These are phyloP conservation scores for Mus caroli DNA, from an alignment of 2,797 vertebrate genomes.

Conservation along the genomic window DNA sequence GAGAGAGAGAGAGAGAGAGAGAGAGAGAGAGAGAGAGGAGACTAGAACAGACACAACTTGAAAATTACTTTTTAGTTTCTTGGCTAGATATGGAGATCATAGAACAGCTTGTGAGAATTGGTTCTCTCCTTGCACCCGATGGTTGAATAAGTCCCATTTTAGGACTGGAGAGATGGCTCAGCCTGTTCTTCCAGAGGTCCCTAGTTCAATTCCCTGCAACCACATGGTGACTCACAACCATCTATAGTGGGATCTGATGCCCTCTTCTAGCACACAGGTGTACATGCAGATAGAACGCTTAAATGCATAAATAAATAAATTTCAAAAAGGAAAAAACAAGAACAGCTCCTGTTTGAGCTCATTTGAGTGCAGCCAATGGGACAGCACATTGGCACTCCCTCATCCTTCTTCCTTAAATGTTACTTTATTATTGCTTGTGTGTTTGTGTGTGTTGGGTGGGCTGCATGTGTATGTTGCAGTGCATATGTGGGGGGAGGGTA, in stretches of 20 bases:
- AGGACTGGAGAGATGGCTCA: neutral
- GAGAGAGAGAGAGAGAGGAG: neutral
- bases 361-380: neutral
- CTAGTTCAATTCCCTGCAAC: neutral
- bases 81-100: neutral
- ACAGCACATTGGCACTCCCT: too few relatives aligned
- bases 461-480: neutral
- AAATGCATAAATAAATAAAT: neutral
- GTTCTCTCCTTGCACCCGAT: neutral
- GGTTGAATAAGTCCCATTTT: neutral
- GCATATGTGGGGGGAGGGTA: neutral
- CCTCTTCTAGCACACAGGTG: neutral
- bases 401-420: too few relatives aligned
- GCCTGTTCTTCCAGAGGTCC: neutral
- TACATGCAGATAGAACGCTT: neutral
- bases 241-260: neutral
- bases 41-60: neutral
- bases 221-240: neutral
- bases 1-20: too few relatives aligned
- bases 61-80: neutral
- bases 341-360: neutral
- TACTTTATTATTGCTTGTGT: neutral
- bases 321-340: neutral
- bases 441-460: neutral
- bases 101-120: neutral